These are phyloP conservation scores for Silurus glanis DNA, from an alignment of 2,113 vertebrate genomes.

Conservation along the genomic window DNA sequence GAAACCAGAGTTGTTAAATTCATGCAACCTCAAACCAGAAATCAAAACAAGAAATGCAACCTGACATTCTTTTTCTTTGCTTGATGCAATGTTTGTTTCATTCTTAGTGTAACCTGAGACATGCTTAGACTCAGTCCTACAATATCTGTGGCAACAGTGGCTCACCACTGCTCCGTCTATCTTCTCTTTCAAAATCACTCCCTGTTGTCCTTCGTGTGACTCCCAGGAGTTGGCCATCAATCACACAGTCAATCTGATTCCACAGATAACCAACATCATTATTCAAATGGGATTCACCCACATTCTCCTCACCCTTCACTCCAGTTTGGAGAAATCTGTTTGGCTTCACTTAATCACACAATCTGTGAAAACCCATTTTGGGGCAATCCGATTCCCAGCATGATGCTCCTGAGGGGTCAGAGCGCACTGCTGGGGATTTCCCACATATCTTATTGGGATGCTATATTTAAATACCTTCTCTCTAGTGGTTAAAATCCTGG, in stretches of 20 bases:
- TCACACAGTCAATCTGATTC: conserved; percentile 61
- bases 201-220: conserved; percentile 36
- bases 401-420: conserved; percentile 49
- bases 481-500: conserved; percentile 30
- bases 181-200: conserved; percentile 54
- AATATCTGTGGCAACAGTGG: conserved; percentile 37
- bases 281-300: conserved; percentile 55
- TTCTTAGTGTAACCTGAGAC: background rate
- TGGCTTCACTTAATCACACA: conserved; percentile 52
- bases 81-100: background rate
- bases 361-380: conserved; percentile 65
- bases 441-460: conserved; percentile 38
- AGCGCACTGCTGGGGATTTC: conserved; percentile 27
- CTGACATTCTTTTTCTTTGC: background rate
- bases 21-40: background rate
- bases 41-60: background rate
- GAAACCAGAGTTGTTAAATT: background rate
- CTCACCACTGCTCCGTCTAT: conserved; percentile 50
- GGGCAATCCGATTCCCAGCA: conserved; percentile 51
- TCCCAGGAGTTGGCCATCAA: conserved; percentile 50
- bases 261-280: conserved; percentile 61
- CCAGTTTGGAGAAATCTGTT: conserved; percentile 47
- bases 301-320: conserved; percentile 38
- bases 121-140: background rate
- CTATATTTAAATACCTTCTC: conserved; percentile 40